Conservation (phyloP, 2,797 vertebrate species). For the Scolopax bukidnonensis region DNA sequence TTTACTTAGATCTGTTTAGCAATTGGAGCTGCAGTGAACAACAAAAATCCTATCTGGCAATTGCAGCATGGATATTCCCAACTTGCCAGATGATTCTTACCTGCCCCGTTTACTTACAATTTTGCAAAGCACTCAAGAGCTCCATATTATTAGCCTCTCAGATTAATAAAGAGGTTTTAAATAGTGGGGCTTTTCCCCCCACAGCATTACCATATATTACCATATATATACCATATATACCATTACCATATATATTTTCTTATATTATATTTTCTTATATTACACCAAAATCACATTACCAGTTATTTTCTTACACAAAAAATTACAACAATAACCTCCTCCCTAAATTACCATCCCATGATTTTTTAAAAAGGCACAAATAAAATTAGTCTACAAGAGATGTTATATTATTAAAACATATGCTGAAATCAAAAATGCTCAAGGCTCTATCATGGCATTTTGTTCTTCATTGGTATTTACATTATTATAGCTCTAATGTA, state of each 20-base stretch:
- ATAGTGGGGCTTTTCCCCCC: background rate
- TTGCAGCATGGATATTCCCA: background rate
- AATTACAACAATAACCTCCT: background rate
- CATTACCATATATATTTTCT: too few species aligned
- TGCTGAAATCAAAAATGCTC: background rate
- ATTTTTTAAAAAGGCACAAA: background rate
- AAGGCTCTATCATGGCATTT: constrained; percentile 5
- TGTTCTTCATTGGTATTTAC: constrained; percentile 37
- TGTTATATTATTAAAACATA: constrained; percentile 4
- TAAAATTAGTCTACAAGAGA: background rate
- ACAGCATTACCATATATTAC: background rate
- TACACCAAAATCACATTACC: background rate
- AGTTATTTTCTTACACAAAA: background rate
- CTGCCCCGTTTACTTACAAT: background rate
- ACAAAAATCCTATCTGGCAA: background rate
- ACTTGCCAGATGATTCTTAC: background rate
- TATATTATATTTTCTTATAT: too few species aligned
- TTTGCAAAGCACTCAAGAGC: background rate
- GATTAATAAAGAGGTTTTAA: background rate
- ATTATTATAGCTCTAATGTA: constrained; percentile 19
- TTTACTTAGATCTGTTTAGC: background rate
- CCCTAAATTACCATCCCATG: background rate
- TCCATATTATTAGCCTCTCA: background rate
- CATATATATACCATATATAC: too few species aligned
- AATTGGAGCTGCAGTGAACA: background rate